These are phyloP conservation scores for Zophobas atratus DNA, from an alignment of 1,140 invertebrate genomes.

Conservation along the genomic window DNA sequence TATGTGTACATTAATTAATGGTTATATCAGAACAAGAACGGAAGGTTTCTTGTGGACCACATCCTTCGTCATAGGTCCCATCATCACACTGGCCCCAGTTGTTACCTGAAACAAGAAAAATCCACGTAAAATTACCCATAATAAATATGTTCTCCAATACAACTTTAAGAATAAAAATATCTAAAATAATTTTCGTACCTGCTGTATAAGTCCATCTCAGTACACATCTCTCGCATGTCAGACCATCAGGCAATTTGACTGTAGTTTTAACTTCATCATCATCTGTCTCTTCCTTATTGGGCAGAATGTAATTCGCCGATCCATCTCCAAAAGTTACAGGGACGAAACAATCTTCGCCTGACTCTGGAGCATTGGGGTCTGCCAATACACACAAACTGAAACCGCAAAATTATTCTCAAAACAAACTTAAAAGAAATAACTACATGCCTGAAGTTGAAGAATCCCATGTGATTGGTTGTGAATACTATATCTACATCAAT, in stretches of 20 bases:
- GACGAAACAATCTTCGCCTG: constrained; percentile 75
- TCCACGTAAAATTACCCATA: background rate
- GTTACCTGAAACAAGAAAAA: constrained; percentile 73
- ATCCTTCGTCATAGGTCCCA: constrained; percentile 79
- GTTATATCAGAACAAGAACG: constrained; percentile 86
- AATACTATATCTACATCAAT: constrained; percentile 68
- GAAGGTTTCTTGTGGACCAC: constrained; percentile 88
- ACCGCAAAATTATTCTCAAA: background rate
- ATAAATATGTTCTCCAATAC: constrained; percentile 56
- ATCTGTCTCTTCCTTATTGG: constrained; percentile 54
- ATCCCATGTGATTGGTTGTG: constrained; percentile 72
- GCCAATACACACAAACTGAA: constrained; percentile 72
- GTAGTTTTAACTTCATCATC: constrained; percentile 62
- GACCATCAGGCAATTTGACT: constrained; percentile 69
- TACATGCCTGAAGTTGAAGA: constrained; percentile 70
- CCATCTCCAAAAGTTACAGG: constrained; percentile 70
- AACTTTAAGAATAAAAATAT: constrained; percentile 52
- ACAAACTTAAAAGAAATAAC: background rate
- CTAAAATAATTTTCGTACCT: constrained; percentile 61
- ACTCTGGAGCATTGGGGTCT: constrained; percentile 66
- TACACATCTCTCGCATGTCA: constrained; percentile 61
- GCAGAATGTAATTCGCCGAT: constrained; percentile 59
- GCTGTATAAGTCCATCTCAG: constrained; percentile 79
- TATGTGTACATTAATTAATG: constrained; percentile 65
- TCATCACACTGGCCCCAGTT: constrained; percentile 80